A percentile compares a stretch with the other conserved stretches of the same genome.
Conservation (phyloP, 2,113 vertebrate species). For the Leucopsar rothschildi region DNA sequence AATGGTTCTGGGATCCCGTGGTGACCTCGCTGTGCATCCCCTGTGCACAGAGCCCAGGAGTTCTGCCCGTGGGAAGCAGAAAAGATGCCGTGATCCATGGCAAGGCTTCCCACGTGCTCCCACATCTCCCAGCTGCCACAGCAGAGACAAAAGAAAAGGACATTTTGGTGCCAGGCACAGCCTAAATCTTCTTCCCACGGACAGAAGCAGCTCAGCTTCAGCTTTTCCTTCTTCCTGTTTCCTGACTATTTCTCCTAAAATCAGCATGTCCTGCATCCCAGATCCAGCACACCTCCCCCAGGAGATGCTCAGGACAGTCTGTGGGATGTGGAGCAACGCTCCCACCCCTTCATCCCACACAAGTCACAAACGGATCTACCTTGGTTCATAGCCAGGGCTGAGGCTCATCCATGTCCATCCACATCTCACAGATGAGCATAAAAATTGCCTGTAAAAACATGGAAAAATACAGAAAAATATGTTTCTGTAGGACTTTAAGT, state of each 20-base stretch:
- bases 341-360: background rate
- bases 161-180: rapidly evolving
- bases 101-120: background rate
- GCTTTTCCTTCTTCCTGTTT: background rate
- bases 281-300: rapidly evolving
- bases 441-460: background rate
- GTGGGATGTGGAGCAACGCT: background rate
- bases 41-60: rapidly evolving
- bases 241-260: background rate
- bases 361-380: rapidly evolving
- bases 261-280: rapidly evolving
- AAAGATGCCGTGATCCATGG: rapidly evolving
- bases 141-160: too few species aligned
- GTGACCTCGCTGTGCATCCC: rapidly evolving
- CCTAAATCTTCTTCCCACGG: rapidly evolving
- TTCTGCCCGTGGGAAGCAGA: background rate
- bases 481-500: background rate
- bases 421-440: background rate
- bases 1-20: rapidly evolving
- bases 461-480: background rate
- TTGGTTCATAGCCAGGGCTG: background rate
- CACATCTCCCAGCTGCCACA: background rate
- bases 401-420: rapidly evolving
- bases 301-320: background rate
- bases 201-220: background rate